These are phyloP conservation scores for Trachelus iudaicus DNA, from an alignment of 2,888 invertebrate species.

Conservation along the genomic window DNA sequence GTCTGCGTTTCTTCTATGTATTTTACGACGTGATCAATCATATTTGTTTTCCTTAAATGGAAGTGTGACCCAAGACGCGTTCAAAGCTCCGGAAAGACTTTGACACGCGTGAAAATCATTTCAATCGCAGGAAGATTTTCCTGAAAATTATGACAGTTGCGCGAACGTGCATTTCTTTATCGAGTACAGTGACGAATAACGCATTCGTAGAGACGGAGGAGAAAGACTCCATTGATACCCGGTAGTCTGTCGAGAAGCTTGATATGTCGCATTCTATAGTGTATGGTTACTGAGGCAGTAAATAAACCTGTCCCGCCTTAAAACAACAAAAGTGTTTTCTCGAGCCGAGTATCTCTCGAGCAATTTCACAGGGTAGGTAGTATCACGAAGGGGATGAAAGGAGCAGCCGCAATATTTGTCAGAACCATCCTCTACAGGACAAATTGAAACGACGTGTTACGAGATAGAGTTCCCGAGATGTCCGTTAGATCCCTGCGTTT, in stretches of 20 bases:
- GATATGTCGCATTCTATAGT: not conserved
- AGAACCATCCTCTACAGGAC: constrained; percentile 38
- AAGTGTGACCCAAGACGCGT: not conserved
- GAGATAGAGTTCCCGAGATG: constrained; percentile 45
- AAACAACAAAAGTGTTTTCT: constrained; percentile 55
- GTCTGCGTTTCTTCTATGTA: not conserved
- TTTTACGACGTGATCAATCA: constrained; percentile 28
- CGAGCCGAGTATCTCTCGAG: constrained; percentile 26
- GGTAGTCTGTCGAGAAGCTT: not conserved
- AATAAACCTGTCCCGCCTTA: constrained; percentile 59
- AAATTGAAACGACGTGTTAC: constrained; percentile 55
- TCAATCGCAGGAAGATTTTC: not conserved
- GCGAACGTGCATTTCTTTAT: not conserved
- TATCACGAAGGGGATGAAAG: constrained; percentile 11
- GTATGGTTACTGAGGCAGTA: constrained; percentile 37
- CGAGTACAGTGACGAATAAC: not conserved
- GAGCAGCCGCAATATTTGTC: constrained; percentile 50
- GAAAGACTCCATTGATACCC: not conserved
- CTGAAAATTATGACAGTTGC: not conserved
- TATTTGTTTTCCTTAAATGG: constrained; percentile 23
- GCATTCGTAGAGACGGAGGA: not conserved
- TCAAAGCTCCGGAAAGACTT: not conserved
- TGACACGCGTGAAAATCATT: not conserved
- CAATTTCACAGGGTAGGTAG: constrained; percentile 27
- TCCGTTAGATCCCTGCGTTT: not conserved